Base-by-base conservation (phyloP, 2,113 vertebrate species). In the Anser brachyrhynchus region DNA sequence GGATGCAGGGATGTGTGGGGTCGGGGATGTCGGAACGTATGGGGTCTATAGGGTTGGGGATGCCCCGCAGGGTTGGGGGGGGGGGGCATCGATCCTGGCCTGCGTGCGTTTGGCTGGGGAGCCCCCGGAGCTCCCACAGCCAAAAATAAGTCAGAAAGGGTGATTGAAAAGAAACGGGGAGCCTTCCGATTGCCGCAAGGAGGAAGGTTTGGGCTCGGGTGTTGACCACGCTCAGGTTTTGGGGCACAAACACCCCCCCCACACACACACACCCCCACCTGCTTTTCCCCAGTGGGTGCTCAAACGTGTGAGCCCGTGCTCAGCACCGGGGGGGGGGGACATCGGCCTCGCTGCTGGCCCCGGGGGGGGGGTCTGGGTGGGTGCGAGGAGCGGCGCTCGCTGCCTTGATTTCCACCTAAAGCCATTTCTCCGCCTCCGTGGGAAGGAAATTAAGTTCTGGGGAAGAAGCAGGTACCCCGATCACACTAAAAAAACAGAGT, bases 281-380 rank as follows among this genome's bases (percentile, higher is more conserved):
- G 43, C 8, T 29, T 10, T 26, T n/a, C 39, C 44, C 23, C 49
- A 2, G 18, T 29, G 4, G 16, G 43, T 44, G 43, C 43, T 44
- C 0, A 3, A 41, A 3, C 2, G 29, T 5, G 51, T 0, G 23
- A 71, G 82, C 20, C 20, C 59, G 23, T 2, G 39, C 20, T 65
- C 62, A 10, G 44, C 35, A 17, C 58, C 1, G 2, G 65, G 76
- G 37, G 44, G 55, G 71, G 37, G 44, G 55, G 71, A 25, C 44
- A 18, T 5, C 21, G 17, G 43, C 43, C 43, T 44, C 43, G 43
- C 43, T 44, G 43, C 11, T 12, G 37, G 64, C 26, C 28, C 41
- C 11, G 17, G 17, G 11, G 17, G 17, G 11, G 62, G 22, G 20
- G 19, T 16, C 10, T 17, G 37, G 35, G 26, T 29, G 16, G 39